phyloP scores from a whole-genome alignment of 2,797 vertebrate species.

The Coreius guichenoti region DNA sequence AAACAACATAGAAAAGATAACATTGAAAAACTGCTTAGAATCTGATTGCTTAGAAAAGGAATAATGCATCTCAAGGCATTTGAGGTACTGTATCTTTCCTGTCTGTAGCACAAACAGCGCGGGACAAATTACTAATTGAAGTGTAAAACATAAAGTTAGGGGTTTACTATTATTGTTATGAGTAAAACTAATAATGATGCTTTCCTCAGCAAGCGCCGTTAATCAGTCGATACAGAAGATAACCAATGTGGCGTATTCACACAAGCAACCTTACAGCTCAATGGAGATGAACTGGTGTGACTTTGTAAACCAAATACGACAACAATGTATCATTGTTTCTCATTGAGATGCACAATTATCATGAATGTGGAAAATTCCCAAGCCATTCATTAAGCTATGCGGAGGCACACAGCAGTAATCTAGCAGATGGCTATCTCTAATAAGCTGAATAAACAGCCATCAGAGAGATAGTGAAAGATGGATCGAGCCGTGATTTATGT shows the following conservation, averaged over 20 bases:
- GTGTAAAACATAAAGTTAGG: background rate
- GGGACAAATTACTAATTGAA: background rate
- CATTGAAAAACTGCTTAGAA: background rate
- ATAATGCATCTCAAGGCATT: background rate
- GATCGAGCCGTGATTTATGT: constrained; percentile 61
- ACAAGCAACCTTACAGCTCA: background rate
- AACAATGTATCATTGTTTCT: constrained; percentile 40
- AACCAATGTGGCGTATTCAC: background rate
- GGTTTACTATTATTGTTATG: background rate
- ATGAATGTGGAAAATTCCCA: constrained; percentile 67
- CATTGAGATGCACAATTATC: constrained; percentile 55
- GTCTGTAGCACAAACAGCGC: background rate
- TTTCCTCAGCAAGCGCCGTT: background rate
- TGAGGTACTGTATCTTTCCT: background rate
- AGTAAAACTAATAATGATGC: background rate
- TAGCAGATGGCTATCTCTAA: constrained; percentile 75
- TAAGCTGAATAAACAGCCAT: constrained; percentile 56
- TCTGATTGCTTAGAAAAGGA: background rate
- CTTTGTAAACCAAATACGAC: constrained; percentile 42
- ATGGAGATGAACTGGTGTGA: constrained; percentile 24
- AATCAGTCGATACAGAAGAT: background rate
- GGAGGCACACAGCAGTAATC: constrained; percentile 68
- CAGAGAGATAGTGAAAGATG: constrained; percentile 42
- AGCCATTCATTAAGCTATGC: constrained; percentile 63
- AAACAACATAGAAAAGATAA: background rate